Evolutionary conservation across 1,140 invertebrate species (phyloP), one percentile per base, ranked within the genome.

Genomic region (Diabrotica undecimpunctata): DNA sequence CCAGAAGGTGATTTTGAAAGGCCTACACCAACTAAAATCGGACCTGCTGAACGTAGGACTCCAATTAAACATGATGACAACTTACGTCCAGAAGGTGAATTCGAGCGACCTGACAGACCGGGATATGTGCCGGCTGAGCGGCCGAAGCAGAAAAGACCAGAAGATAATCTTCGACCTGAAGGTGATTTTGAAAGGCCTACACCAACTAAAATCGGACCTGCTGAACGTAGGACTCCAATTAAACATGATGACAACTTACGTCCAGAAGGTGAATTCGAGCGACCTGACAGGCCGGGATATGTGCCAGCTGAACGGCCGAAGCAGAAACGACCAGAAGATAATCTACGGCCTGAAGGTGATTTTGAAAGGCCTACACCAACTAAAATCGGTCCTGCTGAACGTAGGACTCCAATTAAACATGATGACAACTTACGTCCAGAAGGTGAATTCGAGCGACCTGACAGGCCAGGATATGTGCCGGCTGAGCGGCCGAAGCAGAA

Each of bases 211-310:
- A 70, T 87, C 4, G 79, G 77, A 46, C 83, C 86, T 53, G 87
- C 88, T 88, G 70, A 81, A 37, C 63, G 87, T 69, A 80, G 85
- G 0, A 83, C 86, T 61, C 79, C 85, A 10, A 83, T 82, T n/a
- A 85, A 84, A 73, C 83, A 84, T 37, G 75, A 81, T 14, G 80
- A 84, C 61, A 83, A 83, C 68, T 65, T 84, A 2, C 72, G 70
- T 41, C 77, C 78, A 13, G 87, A 90, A 79, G 89, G 90, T 7
- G 86, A 89, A 58, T 87, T 88, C 69, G 72, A 82, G 75, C 78
- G 79, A 79, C 72, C 80, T 0, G 70, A 77, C 38, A 77, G 79
- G 55, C 74, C 78, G 56, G 80, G 77, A 59, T 78, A 76, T 64
- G 62, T 68, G 57, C 79, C 78, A 8, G 81, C 80, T 7, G 81